A percentile compares a stretch with the other conserved stretches of the same genome.
phyloP scores from a whole-genome alignment of 2,888 invertebrate species.

The Eristalinus aeneus region DNA sequence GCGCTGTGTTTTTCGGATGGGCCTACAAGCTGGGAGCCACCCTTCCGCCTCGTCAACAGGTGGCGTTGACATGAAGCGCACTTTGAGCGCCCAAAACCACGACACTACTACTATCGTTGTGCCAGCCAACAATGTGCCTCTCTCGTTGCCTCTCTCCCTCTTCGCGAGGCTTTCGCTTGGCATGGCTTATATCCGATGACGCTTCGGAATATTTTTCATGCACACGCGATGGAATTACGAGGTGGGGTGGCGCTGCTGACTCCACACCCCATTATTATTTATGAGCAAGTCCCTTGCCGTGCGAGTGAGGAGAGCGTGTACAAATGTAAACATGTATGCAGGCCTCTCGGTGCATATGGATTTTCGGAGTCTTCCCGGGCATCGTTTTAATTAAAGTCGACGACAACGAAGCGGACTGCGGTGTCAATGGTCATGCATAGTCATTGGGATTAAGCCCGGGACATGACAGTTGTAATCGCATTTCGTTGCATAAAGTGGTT shows the following conservation, averaged over 20 bases:
- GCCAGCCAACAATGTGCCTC: conserved; percentile 17
- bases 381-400: neutral
- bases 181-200: conserved; percentile 27
- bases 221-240: conserved; percentile 54
- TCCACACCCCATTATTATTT: conserved; percentile 61
- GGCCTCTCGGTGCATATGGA: conserved; percentile 20
- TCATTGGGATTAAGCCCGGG: conserved; percentile 41
- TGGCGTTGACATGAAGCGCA: conserved; percentile 52
- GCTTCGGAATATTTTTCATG: conserved; percentile 53
- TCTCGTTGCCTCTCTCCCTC: neutral
- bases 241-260: conserved; percentile 10
- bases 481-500: conserved; percentile 46
- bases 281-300: conserved; percentile 43
- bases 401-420: neutral
- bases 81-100: conserved; percentile 32
- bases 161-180: neutral
- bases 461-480: conserved; percentile 44
- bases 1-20: neutral
- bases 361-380: conserved; percentile 9
- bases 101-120: conserved; percentile 59
- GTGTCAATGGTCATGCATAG: conserved; percentile 33
- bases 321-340: neutral
- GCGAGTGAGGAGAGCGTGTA: neutral
- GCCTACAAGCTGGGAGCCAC: neutral
- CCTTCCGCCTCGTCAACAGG: conserved; percentile 43